Evolutionary conservation across 2,113 vertebrate species (phyloP), one percentile per base, ranked within the genome.

Genomic region (Pimephales promelas): DNA sequence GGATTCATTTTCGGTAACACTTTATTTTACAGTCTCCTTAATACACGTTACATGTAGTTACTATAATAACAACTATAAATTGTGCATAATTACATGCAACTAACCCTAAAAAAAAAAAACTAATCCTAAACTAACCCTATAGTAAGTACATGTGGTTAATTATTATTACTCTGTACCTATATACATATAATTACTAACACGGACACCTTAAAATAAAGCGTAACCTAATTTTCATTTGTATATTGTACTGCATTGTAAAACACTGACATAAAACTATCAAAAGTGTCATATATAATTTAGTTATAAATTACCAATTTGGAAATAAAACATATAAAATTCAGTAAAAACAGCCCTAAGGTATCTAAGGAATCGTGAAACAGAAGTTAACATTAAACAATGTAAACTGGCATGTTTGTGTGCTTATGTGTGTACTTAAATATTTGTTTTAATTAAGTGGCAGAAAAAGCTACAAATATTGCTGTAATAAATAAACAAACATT

Each of bases 211-310:
- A 40, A 40, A 40, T 40, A 9, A 40, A 10, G 40, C 9, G 40
- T 9, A 40, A 40, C 40, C 40, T 9, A 18, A 4, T 49, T 18
- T 13, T 14, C 20, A 14, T 28, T 18, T n/a, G 7, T n/a, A 31
- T 57, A 82, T 81, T 49, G 18, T 10, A 24, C 31, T 56, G 49
- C 13, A 79, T n/a, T n/a, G 20, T 72, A 40, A 72, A 72, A 56
- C 49, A 24, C 18, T 71, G 14, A 10, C 10, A 79, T 14, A 52
- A 52, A 20, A 68, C 13, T 20, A 45, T 22, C 20, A 71, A 68
- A 64, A 43, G 45, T 43, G 22, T 36, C 8, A 31, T 47, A 43
- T 40, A 70, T 13, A 22, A 36, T 66, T 54, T 43, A 14, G 3
- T n/a, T 57, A 54, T 59, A 59, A 59, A 59, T 11, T 10, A 18